These are phyloP conservation scores for Eublepharis macularius DNA, from an alignment of 2,113 vertebrate genomes.

Conservation along the genomic window DNA sequence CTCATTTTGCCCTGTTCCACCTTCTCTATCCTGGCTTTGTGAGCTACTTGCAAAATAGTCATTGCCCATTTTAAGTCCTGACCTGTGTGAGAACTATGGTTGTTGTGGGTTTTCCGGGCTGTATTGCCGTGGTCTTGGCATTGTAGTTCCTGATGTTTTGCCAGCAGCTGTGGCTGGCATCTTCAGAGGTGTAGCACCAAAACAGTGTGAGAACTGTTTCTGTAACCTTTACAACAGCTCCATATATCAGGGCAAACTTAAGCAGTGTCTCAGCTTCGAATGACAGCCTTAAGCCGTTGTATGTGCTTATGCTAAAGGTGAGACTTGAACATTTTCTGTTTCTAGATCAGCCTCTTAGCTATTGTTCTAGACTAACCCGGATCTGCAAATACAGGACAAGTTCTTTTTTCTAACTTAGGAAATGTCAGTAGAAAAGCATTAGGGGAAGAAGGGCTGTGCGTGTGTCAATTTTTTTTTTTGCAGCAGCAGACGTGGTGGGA, in stretches of 20 bases:
- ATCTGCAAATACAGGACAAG: neutral
- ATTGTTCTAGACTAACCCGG: neutral
- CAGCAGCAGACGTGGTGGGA: conserved; percentile 12
- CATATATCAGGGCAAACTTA: neutral
- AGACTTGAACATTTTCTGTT: neutral
- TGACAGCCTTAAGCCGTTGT: neutral
- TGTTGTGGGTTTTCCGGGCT: too few species aligned
- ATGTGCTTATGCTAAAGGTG: neutral
- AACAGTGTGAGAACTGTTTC: neutral
- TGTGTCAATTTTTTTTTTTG: neutral
- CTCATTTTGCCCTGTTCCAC: too few species aligned
- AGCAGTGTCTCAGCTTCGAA: too few species aligned
- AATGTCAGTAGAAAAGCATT: neutral
- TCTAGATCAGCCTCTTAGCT: neutral
- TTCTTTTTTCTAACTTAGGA: neutral
- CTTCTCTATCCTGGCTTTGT: too few species aligned
- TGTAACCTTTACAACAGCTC: neutral
- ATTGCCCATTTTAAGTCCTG: too few species aligned
- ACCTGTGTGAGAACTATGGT: neutral
- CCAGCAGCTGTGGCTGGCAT: too few species aligned
- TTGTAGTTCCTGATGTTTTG: too few species aligned
- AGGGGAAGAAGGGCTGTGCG: neutral
- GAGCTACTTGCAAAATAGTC: too few species aligned
- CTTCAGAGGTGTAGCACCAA: too few species aligned
- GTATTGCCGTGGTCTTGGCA: too few species aligned